Conservation (phyloP, 2,888 invertebrate genomes). For the Sinopyrophorus schimmeli region DNA sequence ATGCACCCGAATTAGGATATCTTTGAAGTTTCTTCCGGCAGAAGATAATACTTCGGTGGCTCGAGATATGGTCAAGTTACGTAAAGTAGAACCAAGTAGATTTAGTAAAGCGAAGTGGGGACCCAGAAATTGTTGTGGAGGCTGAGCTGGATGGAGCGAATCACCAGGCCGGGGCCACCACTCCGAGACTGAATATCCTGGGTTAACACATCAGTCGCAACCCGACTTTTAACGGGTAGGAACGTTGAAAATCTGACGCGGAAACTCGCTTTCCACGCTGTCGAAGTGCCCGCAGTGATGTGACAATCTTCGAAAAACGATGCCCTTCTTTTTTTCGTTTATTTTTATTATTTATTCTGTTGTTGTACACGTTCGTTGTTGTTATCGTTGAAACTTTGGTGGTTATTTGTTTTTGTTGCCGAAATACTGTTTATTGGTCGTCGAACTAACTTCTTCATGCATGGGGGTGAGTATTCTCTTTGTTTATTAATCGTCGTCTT, state of each 20-base stretch:
- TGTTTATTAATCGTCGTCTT: too few species aligned
- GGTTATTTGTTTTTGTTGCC: constrained; percentile 17
- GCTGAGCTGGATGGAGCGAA: constrained; percentile 50
- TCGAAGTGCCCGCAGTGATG: constrained; percentile 38
- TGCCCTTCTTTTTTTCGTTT: constrained; percentile 28
- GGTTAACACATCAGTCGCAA: constrained; percentile 43
- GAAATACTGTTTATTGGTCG: constrained; percentile 5
- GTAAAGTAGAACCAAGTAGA: constrained; percentile 23
- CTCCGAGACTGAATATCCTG: constrained; percentile 43
- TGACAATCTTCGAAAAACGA: constrained; percentile 36
- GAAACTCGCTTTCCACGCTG: constrained; percentile 20
- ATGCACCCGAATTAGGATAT: too few species aligned
- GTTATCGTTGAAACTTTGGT: constrained; percentile 7
- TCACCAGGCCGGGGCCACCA: constrained; percentile 49
- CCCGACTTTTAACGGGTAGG: constrained; percentile 39
- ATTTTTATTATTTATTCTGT: constrained; percentile 35
- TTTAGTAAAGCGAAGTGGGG: constrained; percentile 40
- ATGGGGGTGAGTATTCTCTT: too few species aligned
- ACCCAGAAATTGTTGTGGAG: constrained; percentile 44
- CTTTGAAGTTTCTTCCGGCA: too few species aligned
- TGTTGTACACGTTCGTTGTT: constrained; percentile 4
- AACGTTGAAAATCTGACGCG: constrained; percentile 28
- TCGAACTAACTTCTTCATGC: too few species aligned
- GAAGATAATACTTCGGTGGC: too few species aligned
- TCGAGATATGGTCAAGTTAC: constrained; percentile 19